Conservation (phyloP, 2,888 invertebrate species). For the Drosophila buzzatii region DNA sequence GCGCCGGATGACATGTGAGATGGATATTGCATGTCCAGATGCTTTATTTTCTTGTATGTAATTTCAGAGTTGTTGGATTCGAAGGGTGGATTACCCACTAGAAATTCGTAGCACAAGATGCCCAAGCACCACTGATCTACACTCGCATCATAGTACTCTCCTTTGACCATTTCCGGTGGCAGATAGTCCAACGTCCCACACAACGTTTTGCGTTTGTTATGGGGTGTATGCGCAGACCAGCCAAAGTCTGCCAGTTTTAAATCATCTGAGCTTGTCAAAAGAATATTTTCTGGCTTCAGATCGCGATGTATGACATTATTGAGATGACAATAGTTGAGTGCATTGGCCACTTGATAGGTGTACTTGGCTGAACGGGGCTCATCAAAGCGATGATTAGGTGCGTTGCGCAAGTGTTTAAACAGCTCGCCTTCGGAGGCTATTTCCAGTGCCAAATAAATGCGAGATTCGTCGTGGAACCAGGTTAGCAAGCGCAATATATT, state of each 20-base stretch:
- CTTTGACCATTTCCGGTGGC: constrained; percentile 98
- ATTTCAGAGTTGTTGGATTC: constrained; percentile 90
- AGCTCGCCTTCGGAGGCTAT: constrained; percentile 95
- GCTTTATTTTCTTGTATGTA: constrained; percentile 90
- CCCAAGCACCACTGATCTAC: constrained; percentile 99
- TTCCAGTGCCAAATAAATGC: constrained; percentile 95
- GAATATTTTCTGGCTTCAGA: constrained; percentile 96
- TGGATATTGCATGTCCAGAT: constrained; percentile 89
- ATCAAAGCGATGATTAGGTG: constrained; percentile 88
- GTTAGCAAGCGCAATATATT: constrained; percentile 93
- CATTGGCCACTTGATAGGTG: constrained; percentile 94
- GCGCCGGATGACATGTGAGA: constrained; percentile 88
- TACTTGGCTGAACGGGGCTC: constrained; percentile 91
- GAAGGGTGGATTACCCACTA: constrained; percentile 97
- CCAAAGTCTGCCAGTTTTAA: constrained; percentile 97
- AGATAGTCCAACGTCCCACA: constrained; percentile 98
- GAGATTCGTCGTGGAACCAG: constrained; percentile 94
- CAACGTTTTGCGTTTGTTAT: constrained; percentile 93
- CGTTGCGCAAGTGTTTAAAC: constrained; percentile 90
- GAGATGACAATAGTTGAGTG: constrained; percentile 94
- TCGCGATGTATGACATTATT: constrained; percentile 96
- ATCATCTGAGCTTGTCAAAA: constrained; percentile 91
- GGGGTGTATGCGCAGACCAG: constrained; percentile 97
- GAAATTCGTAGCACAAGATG: constrained; percentile 95
- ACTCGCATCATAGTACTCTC: constrained; percentile 91